Evolutionary conservation across 2,113 vertebrate genomes (phyloP), one percentile per base, ranked within the genome.

Genomic region (Coregonus clupeaformis): DNA sequence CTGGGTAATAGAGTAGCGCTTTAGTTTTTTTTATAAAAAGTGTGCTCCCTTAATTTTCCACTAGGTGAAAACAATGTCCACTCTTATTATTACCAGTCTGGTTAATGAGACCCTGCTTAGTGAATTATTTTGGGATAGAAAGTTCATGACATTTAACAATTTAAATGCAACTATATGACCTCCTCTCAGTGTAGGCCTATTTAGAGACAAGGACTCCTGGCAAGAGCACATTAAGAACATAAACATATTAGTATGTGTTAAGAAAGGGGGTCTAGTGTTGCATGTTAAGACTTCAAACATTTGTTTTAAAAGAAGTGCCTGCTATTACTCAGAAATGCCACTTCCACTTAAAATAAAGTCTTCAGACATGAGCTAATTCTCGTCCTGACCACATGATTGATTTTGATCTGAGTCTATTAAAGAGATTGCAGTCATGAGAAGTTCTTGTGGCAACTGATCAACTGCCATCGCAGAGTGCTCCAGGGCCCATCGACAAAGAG

Each of bases 331-430:
- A 65, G 25, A 71, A 83, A 77, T 85, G 87, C 83, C 86, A 82
- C 75, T 68, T 64, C 84, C 25, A 73, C 81, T 88, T 84, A 83
- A 69, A 77, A 78, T 59, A 78, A 82, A 80, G 77, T 62, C 73
- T 75, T 74, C 36, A 80, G 62, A 79, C 66, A 68, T 74, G 36
- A 42, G 36, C 36, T 42, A 42, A 42, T 70, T 83, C 71, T 20
- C 79, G 67, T 69, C 68, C 79, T 88, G 87, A 88, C 88, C 84
- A 84, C 83, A 81, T 32, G 80, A 84, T 84, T 89, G 86, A 83
- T 42, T 42, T 42, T 42, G 9, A 42, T 42, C 36, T 52, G 74
- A 74, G 71, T 78, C 81, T 81, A 90, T 91, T 89, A 91, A 83
- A 87, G 70, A 85, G 83, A 89, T 89, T 86, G 89, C 52, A 55